phyloP scores from a whole-genome alignment of 2,113 vertebrate genomes.

The Cathartes aura region DNA sequence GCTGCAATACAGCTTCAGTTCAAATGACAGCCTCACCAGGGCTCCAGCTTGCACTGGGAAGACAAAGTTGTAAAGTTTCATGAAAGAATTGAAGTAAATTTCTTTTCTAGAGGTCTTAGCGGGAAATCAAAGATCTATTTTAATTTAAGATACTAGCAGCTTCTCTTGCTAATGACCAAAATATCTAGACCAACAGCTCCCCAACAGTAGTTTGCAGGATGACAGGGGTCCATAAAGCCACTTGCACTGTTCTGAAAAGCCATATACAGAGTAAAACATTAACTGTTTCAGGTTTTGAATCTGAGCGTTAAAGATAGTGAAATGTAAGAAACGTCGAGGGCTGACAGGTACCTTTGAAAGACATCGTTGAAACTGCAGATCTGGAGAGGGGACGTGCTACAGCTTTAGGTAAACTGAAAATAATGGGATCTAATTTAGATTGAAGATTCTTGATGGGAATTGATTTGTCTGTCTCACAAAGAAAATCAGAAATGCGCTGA shows the following conservation, averaged over 20 bases:
- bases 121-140: slow-evolving; percentile 38
- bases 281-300: not conserved
- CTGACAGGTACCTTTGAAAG: not conserved
- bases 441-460: not conserved
- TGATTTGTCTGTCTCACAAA: not conserved
- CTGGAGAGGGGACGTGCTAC: not conserved
- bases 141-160: slow-evolving; percentile 3
- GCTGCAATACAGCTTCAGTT: slow-evolving; percentile 42
- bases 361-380: not conserved
- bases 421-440: not conserved
- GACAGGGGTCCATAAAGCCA: not conserved
- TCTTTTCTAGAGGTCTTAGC: slow-evolving; percentile 12
- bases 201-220: not conserved
- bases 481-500: not conserved
- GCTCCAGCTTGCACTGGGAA: slow-evolving; percentile 32
- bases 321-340: not conserved
- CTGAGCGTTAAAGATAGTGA: not conserved
- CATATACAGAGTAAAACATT: not conserved
- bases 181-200: not conserved
- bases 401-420: not conserved
- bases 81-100: slow-evolving; percentile 43
- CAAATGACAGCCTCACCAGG: slow-evolving; percentile 64
- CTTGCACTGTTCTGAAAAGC: not conserved
- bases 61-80: slow-evolving; percentile 53
- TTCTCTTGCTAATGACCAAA: slow-evolving; percentile 21